Base-by-base conservation (phyloP, 2,113 vertebrate genomes). In the Sisor rabdophorus region DNA sequence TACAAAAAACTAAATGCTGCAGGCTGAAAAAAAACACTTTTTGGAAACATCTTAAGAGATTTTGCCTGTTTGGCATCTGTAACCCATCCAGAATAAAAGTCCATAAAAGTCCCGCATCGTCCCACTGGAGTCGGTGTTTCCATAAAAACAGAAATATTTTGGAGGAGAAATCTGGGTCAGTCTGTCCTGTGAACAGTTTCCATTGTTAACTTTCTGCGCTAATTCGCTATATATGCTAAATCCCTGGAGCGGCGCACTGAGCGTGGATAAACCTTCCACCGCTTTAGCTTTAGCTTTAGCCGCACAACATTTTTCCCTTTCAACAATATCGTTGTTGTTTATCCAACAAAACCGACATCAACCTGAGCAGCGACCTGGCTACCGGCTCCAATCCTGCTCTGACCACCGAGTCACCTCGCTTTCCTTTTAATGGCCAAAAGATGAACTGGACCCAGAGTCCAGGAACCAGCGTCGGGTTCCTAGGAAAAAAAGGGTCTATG, bases 11-110 rank as follows among this genome's bases (percentile, higher is more conserved):
- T n/a, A 24, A 11, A 52, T 7, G 19, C 44, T 48, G 19, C 28
- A 50, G 65, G 75, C 67, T 48, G 44, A 24, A 53, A 36, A 60
- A 44, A 28, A n/a, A n/a, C n/a, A n/a, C n/a, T 28, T 67, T 71
- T 30, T 61, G 56, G 56, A 71, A 36, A 26, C 44, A 32, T 44
- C 24, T 47, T 36, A 48, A 36, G 26, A 60, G 44, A 26, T n/a
- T 17, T 36, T 13, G 22, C 56, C 56, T 61, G 40, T 44, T 30
- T 24, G 54, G 64, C 63, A 69, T 48, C 53, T 16, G 8, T 13
- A 50, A 77, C 20, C 2, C 48, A 9, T 47, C 40, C 20, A 20
- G 28, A n/a, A 44, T 78, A 5, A 63, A 59, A 48, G 40, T 22
- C 7, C n/a, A 50, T 19, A 30, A 40, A 6, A n/a, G n/a, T n/a